A percentile compares a stretch with the other conserved stretches of the same genome.
These are phyloP conservation scores for Beris morrisii DNA, from an alignment of 2,888 invertebrate genomes.

Conservation along the genomic window DNA sequence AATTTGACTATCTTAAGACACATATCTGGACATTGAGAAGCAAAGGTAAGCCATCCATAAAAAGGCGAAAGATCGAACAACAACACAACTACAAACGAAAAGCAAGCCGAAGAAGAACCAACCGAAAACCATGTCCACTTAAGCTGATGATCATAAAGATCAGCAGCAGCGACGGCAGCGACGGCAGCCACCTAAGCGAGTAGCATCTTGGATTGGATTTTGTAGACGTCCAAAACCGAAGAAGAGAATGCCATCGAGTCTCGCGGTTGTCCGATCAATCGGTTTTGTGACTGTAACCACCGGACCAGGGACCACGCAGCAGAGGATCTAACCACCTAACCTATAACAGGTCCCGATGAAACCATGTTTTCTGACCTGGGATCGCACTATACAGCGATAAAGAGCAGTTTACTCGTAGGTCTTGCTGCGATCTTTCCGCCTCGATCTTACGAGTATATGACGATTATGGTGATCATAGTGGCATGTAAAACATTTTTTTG, in stretches of 20 bases:
- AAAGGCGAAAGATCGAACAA: neutral
- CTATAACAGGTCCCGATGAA: too few relatives aligned
- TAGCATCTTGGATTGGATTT: neutral
- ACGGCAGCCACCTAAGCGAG: neutral
- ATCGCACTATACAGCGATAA: too few relatives aligned
- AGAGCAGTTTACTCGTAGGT: too few relatives aligned
- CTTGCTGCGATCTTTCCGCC: too few relatives aligned
- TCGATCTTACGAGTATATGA: too few relatives aligned
- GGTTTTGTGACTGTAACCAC: neutral
- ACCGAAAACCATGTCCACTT: neutral
- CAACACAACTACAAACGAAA: neutral
- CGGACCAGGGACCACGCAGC: neutral
- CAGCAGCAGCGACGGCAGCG: neutral
- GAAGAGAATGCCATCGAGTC: slow-evolving; percentile 1
- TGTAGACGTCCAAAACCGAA: neutral
- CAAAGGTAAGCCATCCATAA: slow-evolving; percentile 17
- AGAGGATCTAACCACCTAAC: too few relatives aligned
- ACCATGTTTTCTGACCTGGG: too few relatives aligned
- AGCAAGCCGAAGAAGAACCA: neutral
- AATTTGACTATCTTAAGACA: slow-evolving; percentile 38
- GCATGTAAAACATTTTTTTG: slow-evolving; percentile 27
- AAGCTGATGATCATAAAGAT: neutral
- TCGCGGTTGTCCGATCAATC: slow-evolving; percentile 5
- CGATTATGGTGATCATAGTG: neutral
- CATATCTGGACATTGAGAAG: slow-evolving; percentile 29